These are phyloP conservation scores for Altica lythri DNA, from an alignment of 2,888 invertebrate species.

Conservation along the genomic window DNA sequence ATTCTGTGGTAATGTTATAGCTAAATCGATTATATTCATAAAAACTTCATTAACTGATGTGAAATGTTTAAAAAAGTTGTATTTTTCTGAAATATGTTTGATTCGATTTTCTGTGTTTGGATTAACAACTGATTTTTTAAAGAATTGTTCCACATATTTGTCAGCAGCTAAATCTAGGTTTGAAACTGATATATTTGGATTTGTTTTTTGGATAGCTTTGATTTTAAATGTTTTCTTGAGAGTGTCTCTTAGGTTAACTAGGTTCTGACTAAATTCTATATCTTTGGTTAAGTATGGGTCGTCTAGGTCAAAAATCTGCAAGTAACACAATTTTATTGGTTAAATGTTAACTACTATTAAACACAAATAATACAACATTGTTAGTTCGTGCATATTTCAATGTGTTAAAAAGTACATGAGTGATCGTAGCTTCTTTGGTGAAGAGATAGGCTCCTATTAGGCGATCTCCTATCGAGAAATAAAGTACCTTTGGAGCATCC, in stretches of 20 bases:
- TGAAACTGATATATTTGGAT: conserved; percentile 48
- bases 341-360: neutral
- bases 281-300: conserved; percentile 68
- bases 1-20: conserved; percentile 47
- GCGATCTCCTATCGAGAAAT: too few relatives aligned
- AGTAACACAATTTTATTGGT: conserved; percentile 31
- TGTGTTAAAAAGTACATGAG: too few relatives aligned
- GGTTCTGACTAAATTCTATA: conserved; percentile 71
- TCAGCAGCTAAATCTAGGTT: conserved; percentile 66
- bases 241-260: conserved; percentile 56
- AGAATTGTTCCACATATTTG: conserved; percentile 65
- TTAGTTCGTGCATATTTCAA: conserved; percentile 10
- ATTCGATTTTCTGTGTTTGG: conserved; percentile 45
- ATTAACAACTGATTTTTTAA: conserved; percentile 47
- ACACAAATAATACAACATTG: conserved; percentile 2
- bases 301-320: conserved; percentile 72
- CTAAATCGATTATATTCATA: conserved; percentile 54
- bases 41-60: conserved; percentile 52
- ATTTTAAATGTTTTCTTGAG: conserved; percentile 50
- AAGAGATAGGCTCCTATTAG: too few relatives aligned
- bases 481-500: too few relatives aligned
- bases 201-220: conserved; percentile 51
- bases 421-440: too few relatives aligned
- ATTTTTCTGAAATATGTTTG: conserved; percentile 33
- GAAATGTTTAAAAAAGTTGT: conserved; percentile 44